A percentile compares a stretch with the other conserved stretches of the same genome.
Conservation (phyloP, 2,797 vertebrate species). For the Squalus acanthias region DNA sequence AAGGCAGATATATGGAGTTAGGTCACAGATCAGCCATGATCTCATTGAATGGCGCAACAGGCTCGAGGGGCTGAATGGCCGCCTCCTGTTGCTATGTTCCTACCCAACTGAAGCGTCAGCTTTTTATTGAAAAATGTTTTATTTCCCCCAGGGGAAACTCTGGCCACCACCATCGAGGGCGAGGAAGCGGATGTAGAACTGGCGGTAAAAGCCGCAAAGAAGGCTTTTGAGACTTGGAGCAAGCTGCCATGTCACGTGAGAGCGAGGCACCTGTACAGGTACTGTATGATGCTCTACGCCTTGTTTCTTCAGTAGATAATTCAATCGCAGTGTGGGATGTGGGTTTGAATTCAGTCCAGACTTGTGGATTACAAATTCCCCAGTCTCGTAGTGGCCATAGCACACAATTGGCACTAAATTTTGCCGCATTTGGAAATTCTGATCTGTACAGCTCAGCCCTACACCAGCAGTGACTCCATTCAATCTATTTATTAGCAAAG, state of each 20-base stretch:
- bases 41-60: background rate
- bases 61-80: background rate
- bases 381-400: background rate
- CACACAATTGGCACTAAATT: background rate
- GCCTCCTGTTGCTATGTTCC: background rate
- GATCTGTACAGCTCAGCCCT: background rate
- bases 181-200: conserved; percentile 44
- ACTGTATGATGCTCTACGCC: background rate
- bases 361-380: background rate
- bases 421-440: background rate
- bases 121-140: background rate
- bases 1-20: no score
- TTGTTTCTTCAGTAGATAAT: no score
- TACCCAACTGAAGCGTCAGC: background rate
- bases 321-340: background rate
- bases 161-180: conserved; percentile 53
- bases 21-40: no score
- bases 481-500: background rate
- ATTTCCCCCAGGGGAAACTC: conserved; percentile 46
- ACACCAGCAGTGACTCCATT: background rate
- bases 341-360: background rate
- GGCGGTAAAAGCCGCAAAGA: conserved; percentile 45
- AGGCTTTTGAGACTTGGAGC: conserved; percentile 48
- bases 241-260: conserved; percentile 45
- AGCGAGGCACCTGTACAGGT: conserved; percentile 55